Conservation (phyloP, 2,797 vertebrate species). For the Danio albolineatus region DNA sequence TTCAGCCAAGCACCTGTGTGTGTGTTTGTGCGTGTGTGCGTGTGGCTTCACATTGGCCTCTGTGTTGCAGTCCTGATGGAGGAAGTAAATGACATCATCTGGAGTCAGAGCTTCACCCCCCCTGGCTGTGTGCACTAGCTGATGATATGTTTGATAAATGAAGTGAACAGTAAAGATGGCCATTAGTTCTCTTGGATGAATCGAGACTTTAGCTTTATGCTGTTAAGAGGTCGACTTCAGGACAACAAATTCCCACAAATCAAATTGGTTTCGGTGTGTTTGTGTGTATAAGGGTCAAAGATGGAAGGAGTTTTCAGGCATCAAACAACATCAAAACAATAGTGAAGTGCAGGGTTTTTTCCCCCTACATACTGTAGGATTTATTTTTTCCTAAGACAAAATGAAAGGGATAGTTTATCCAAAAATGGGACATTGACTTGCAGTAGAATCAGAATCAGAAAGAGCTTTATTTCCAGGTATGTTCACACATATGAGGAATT, state of each 20-base stretch:
- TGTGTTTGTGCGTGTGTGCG: no score
- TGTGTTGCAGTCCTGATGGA: slow-evolving; percentile 21
- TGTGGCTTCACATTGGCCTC: background rate
- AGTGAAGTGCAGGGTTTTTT: no score
- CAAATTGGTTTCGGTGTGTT: background rate
- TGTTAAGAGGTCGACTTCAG: slow-evolving; percentile 16
- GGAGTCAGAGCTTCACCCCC: background rate
- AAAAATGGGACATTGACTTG: no score
- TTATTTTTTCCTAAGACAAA: no score
- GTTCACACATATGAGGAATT: no score
- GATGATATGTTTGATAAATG: slow-evolving; percentile 22
- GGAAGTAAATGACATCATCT: slow-evolving; percentile 22
- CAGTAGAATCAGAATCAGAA: no score
- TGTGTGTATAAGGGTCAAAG: no score
- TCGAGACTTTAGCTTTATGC: slow-evolving; percentile 9
- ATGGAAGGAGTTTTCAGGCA: no score
- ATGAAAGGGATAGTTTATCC: no score
- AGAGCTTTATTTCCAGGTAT: no score
- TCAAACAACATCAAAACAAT: no score
- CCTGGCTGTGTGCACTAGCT: background rate
- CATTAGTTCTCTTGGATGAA: slow-evolving; percentile 6
- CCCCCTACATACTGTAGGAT: no score
- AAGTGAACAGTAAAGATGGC: slow-evolving; percentile 18
- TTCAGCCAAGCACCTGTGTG: background rate
- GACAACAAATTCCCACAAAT: background rate